Conservation (phyloP, 1,140 invertebrate species). For the Drosophila athabasca region DNA sequence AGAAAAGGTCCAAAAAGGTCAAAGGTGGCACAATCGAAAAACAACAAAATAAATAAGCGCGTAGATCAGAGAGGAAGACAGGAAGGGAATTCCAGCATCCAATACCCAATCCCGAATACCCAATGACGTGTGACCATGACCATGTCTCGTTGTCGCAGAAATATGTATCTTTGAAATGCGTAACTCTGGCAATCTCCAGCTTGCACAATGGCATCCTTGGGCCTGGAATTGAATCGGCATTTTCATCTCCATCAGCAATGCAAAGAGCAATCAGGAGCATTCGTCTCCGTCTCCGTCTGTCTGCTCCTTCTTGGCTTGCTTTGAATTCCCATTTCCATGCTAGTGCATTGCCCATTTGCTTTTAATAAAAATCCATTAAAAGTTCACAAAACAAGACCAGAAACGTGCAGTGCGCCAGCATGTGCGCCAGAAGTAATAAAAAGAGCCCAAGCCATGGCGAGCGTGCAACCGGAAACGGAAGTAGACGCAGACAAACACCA, state of each 20-base stretch:
- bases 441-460: constrained; percentile 56
- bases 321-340: constrained; percentile 37
- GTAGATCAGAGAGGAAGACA: constrained; percentile 31
- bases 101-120: not conserved
- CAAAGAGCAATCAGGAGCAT: constrained; percentile 10
- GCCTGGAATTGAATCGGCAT: constrained; percentile 38
- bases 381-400: constrained; percentile 31
- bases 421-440: constrained; percentile 64
- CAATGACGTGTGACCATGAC: no score
- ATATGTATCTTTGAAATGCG: constrained; percentile 6
- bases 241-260: constrained; percentile 7
- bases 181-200: not conserved
- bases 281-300: not conserved
- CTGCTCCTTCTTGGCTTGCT: constrained; percentile 11
- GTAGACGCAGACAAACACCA: constrained; percentile 67
- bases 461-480: constrained; percentile 75
- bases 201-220: constrained; percentile 2
- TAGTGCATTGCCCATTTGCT: constrained; percentile 50
- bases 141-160: no score
- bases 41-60: constrained; percentile 31
- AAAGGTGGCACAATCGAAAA: constrained; percentile 51
- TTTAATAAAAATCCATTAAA: constrained; percentile 63
- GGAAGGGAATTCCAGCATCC: constrained; percentile 11
- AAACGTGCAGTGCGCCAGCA: constrained; percentile 26
- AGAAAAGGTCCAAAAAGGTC: constrained; percentile 55